Conservation (phyloP, 2,888 invertebrate genomes). For the Tanytarsus gracilentus region DNA sequence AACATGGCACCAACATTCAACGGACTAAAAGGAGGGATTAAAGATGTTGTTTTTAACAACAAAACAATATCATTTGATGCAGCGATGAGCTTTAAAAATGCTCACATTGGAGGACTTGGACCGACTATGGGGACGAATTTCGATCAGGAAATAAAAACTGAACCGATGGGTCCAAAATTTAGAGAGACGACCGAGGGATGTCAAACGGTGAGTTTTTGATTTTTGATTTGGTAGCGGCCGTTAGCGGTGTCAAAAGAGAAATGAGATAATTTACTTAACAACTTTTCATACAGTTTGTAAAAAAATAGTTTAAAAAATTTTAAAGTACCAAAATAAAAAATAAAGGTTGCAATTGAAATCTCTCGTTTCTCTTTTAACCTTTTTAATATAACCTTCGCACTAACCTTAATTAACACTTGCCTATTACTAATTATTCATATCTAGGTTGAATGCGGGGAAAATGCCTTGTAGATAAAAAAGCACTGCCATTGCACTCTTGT, state of each 20-base stretch:
- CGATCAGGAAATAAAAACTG: conserved; percentile 46
- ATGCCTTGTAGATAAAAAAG: conserved; percentile 15
- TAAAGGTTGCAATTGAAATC: not conserved
- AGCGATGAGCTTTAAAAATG: conserved; percentile 55
- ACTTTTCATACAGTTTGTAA: not conserved
- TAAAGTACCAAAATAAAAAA: no score
- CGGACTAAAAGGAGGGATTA: conserved; percentile 68
- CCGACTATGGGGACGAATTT: conserved; percentile 47
- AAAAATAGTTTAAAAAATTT: conserved; percentile 1
- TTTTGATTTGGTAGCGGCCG: not conserved
- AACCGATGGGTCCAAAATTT: conserved; percentile 43
- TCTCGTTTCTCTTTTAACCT: not conserved
- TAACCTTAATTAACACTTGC: conserved; percentile 23
- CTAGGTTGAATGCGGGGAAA: conserved; percentile 27
- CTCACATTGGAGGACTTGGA: conserved; percentile 55
- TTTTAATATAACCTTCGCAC: not conserved
- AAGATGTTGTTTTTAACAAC: conserved; percentile 72
- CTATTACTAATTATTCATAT: conserved; percentile 20
- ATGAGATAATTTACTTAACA: not conserved
- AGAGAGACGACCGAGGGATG: conserved; percentile 49
- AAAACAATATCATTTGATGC: conserved; percentile 57
- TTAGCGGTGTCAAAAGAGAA: no score
- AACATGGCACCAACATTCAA: conserved; percentile 48
- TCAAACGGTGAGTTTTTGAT: conserved; percentile 45
- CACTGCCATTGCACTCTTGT: conserved; percentile 18